phyloP scores from a whole-genome alignment of 2,888 invertebrate species.

The Thymelicus sylvestris region DNA sequence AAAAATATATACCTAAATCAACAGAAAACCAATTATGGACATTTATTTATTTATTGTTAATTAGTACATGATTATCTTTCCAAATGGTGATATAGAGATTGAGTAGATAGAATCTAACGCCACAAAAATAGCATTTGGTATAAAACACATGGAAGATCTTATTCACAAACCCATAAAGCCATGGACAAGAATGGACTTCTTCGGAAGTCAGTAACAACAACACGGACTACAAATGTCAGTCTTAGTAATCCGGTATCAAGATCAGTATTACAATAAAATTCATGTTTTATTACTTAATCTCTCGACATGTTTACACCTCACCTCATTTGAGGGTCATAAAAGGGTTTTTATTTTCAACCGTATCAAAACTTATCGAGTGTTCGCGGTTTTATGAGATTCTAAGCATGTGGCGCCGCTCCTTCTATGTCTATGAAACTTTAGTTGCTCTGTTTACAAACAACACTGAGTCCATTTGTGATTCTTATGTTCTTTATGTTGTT shows the following conservation, averaged over 20 bases:
- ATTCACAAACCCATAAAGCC: conserved; percentile 8
- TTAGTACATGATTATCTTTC: too few species aligned
- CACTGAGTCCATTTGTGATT: not conserved
- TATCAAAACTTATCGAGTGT: conserved; percentile 41
- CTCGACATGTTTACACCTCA: conserved; percentile 45
- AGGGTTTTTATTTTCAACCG: conserved; percentile 42
- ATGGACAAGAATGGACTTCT: conserved; percentile 7
- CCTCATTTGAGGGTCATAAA: conserved; percentile 43
- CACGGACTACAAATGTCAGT: conserved; percentile 35
- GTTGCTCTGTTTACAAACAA: conserved; percentile 14
- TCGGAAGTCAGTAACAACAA: conserved; percentile 34
- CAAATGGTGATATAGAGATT: not conserved
- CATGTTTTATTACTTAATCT: conserved; percentile 47
- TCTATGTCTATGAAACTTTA: conserved; percentile 4
- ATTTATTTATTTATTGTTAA: too few species aligned
- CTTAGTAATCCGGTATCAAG: conserved; percentile 37
- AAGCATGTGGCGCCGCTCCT: conserved; percentile 18
- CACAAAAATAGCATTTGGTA: not conserved
- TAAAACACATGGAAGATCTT: conserved; percentile 7
- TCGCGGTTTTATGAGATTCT: conserved; percentile 25
- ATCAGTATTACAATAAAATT: conserved; percentile 45
- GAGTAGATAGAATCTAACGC: not conserved
- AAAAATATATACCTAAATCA: too few species aligned
- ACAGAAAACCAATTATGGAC: too few species aligned
- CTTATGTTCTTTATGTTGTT: too few species aligned